Base-by-base conservation (phyloP, 2,888 invertebrate genomes). In the Notodonta ziczac region DNA sequence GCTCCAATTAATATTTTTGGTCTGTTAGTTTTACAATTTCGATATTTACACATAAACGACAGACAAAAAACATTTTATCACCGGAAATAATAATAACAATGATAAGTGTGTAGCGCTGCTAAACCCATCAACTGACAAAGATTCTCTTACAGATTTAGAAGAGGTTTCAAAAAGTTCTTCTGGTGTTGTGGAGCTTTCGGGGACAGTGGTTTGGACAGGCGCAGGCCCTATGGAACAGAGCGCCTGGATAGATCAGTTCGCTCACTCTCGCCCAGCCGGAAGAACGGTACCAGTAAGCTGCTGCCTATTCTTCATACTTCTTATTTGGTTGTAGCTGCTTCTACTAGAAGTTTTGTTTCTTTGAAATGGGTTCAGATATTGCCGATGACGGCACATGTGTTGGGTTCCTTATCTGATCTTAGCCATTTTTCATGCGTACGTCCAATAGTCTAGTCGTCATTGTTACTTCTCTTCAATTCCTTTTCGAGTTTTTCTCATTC, bases 121-220 rank as follows among this genome's bases (percentile, higher is more conserved):
- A 24, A 24, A 2, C 24, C 6, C 35, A 35, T 35, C 7, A 42
- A 4, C 14, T 59, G 54, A 53, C 32, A 40, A 44, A 32, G 42
- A 14, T 88, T 24, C 89, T 55, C 48, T 48, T 61, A 9, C 66
- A 98, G 98, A 87, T 99, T 99, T 90, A 96, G 98, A 56, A 96
- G 98, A 76, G 99, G 99, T 9, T 98, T 99, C 91, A 97, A 97
- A 82, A 97, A 97, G 86, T 97, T 98, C 87, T 98, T 98, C 91
- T 96, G 97, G 79, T 98, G 98, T 94, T 97, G 98, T 79, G 96
- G 97, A 35, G 95, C 96, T 16, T 94, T 97, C 44, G 95, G 95
- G 14, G 95, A 96, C 2, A 96, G 96, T 63, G 95, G 96, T 0
- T 86, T 97, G 52, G 96, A 95, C 13, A 93, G 97, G 61, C 94